Percentiles rank a stretch among this genome's conserved stretches.
phyloP scores from a whole-genome alignment of 2,797 vertebrate species.

The Thaleichthys pacificus region DNA sequence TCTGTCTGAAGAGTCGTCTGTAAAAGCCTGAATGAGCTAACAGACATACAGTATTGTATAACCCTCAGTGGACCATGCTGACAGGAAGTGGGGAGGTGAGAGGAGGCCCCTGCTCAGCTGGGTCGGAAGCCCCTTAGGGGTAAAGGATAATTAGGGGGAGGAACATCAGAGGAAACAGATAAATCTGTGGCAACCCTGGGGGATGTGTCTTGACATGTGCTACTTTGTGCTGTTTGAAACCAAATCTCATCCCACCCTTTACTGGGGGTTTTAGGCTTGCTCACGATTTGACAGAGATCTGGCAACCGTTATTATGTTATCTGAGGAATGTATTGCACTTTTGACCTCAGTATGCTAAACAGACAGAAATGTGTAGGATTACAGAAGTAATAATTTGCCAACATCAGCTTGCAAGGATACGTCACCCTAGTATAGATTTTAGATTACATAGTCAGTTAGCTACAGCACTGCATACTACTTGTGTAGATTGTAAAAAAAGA shows the following conservation, averaged over 20 bases:
- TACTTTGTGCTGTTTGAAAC: conserved; percentile 16
- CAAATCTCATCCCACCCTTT: background rate
- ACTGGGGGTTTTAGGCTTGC: background rate
- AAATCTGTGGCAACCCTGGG: conserved; percentile 24
- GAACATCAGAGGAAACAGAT: conserved; percentile 15
- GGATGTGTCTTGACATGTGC: background rate
- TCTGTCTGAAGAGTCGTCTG: conserved; percentile 4
- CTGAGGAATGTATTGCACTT: too few species aligned
- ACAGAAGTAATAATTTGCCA: too few species aligned
- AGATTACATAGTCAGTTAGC: too few species aligned
- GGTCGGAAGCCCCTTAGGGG: conserved; percentile 20
- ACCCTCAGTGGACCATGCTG: conserved; percentile 3
- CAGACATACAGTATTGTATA: conserved; percentile 2
- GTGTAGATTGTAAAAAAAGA: too few species aligned
- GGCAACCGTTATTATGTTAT: too few species aligned
- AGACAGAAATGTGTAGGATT: too few species aligned
- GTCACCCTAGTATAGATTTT: too few species aligned
- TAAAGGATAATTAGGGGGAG: conserved; percentile 9
- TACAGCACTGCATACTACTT: too few species aligned
- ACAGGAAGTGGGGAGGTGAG: conserved; percentile 18
- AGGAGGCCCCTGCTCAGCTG: conserved; percentile 30
- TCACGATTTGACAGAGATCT: background rate
- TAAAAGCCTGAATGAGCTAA: conserved; percentile 44
- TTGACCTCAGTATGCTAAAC: too few species aligned
- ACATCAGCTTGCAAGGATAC: too few species aligned